These are phyloP conservation scores for Nesospiza acunhae DNA, from an alignment of 2,113 vertebrate species.

Conservation along the genomic window DNA sequence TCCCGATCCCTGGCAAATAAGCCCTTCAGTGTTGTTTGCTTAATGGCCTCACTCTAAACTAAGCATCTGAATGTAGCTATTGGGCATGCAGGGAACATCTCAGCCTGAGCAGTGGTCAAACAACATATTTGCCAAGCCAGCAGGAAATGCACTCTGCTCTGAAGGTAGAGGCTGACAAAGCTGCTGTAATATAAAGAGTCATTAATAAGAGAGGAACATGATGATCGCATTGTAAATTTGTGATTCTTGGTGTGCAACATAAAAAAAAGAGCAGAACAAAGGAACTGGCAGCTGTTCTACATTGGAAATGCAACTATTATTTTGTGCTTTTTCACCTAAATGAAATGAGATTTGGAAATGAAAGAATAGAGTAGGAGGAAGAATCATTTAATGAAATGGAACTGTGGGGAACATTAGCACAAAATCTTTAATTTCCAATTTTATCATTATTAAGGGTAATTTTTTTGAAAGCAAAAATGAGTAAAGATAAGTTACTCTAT, in stretches of 20 bases:
- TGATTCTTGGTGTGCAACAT: background rate
- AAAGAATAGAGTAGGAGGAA: background rate
- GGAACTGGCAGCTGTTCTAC: background rate
- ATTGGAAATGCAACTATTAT: background rate
- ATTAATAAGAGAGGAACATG: background rate
- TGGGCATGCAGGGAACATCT: background rate
- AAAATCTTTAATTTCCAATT: background rate
- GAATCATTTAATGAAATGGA: background rate
- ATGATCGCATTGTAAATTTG: background rate
- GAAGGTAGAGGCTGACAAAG: background rate
- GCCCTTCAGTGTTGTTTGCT: background rate
- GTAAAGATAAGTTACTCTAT: background rate
- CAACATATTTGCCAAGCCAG: background rate
- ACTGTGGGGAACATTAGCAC: background rate
- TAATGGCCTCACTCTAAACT: background rate
- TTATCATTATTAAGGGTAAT: background rate
- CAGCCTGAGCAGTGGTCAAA: conserved; percentile 16
- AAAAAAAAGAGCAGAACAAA: background rate
- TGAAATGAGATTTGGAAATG: background rate
- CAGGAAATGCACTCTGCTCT: background rate
- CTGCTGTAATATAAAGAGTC: background rate
- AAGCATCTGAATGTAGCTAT: background rate
- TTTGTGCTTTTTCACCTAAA: background rate
- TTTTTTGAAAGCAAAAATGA: background rate
- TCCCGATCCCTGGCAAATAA: conserved; percentile 15